Evolutionary conservation across 1,140 invertebrate genomes (phyloP), one percentile per base, ranked within the genome.

Genomic region (Belonocnema kinseyi): DNA sequence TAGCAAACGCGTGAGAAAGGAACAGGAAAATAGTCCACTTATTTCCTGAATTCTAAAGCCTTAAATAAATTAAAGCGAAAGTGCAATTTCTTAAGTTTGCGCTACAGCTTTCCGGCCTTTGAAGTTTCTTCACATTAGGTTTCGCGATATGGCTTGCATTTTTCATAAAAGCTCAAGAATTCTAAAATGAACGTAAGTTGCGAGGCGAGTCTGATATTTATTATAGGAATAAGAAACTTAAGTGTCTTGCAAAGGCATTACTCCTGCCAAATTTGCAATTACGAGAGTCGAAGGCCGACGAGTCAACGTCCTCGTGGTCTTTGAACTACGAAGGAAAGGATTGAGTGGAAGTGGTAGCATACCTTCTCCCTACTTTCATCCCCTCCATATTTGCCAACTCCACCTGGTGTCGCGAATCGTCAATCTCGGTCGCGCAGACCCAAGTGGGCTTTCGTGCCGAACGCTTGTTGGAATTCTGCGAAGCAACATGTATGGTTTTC

Each of bases 291-390:
- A 85, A 85, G 84, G 83, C 81, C 83, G 82, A 75, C 85, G 85
- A 86, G 88, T 90, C 87, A 90, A 88, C 86, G 88, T 85, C 88
- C 88, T 87, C 88, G 83, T 83, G 83, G 82, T 86, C 85, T 86
- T 85, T 83, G 82, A 77, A 75, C 77, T 74, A 19, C 71, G 81
- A 72, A 72, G 77, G 76, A 75, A 74, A 74, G 74, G 71, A 51
- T 70, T 73, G 61, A 80, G 73, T 78, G 75, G 79, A 81, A 79
- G 78, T 80, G 78, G 40, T 72, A 76, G 77, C 79, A 19, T 75
- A 73, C 61, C 11, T 50, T 66, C 21, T 75, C 76, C 76, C 74
- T 74, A 70, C 74, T 56, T 5, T 26, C 50, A 40, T 17, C 54
- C 66, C 72, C 71, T 72, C 21, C 71, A 46, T 40, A 46, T 73